These are phyloP conservation scores for Pedicia rivosa DNA, from an alignment of 2,888 invertebrate species.

Conservation along the genomic window DNA sequence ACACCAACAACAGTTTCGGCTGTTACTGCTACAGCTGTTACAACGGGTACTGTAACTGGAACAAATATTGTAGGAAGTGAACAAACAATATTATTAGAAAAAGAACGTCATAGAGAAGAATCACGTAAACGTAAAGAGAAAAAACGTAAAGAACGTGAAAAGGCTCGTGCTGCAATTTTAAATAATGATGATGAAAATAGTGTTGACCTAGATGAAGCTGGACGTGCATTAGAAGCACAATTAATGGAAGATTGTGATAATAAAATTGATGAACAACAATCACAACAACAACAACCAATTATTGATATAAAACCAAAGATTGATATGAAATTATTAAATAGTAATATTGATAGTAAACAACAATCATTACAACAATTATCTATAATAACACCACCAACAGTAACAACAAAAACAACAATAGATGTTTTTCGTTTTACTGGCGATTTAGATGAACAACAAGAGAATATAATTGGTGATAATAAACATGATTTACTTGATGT, in stretches of 20 bases:
- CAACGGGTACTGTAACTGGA: too few relatives aligned
- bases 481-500: constrained; percentile 25
- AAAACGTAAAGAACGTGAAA: constrained; percentile 44
- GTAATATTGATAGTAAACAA: constrained; percentile 7
- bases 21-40: too few relatives aligned
- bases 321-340: background rate
- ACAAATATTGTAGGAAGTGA: too few relatives aligned
- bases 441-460: constrained; percentile 39
- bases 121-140: constrained; percentile 39
- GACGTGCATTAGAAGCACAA: constrained; percentile 66
- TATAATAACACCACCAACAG: constrained; percentile 24
- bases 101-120: constrained; percentile 27
- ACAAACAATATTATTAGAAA: too few relatives aligned
- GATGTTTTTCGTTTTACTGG: constrained; percentile 42
- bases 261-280: constrained; percentile 27
- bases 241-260: constrained; percentile 50
- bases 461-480: constrained; percentile 24
- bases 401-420: too few relatives aligned
- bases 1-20: too few relatives aligned
- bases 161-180: constrained; percentile 26
- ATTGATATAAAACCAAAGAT: background rate
- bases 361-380: too few relatives aligned
- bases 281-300: too few relatives aligned
- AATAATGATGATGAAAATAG: constrained; percentile 57
- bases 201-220: constrained; percentile 64